Base-by-base conservation (phyloP, 2,113 vertebrate species). In the Triplophysa tibetana region DNA sequence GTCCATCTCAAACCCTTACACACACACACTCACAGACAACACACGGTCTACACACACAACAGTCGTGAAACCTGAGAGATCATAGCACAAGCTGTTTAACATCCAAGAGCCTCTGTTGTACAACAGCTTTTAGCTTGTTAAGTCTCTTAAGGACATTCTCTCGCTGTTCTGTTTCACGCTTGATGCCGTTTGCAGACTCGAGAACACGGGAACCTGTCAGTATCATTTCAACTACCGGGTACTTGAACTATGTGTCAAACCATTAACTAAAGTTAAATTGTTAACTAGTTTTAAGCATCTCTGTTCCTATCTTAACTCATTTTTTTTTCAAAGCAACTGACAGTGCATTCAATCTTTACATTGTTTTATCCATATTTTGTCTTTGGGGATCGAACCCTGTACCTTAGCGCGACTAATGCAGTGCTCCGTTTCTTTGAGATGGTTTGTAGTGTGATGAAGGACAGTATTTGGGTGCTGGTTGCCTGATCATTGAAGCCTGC, bases 31-130 rank as follows among this genome's bases (percentile, higher is more conserved):
- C 19, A n/a, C 9, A 12, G 11, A 50, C 45, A 50, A 10, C 29
- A 45, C 21, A 70, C 43, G 50, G 3, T 74, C 13, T 62, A 61
- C 38, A 62, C 54, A 2, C n/a, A 10, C 19, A 73, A 73, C 54
- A 73, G 41, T 63, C 62, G 72, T 75, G 72, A 75, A 75, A 75
- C 72, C 10, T 43, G 58, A 75, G 48, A 50, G 72, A 75, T 8
- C 14, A 63, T 63, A 48, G 62, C 58, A 45, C 72, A 45, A 48
- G 72, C 58, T 63, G 58, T 63, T 61, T n/a, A 43, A 24, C 58
- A 63, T 75, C 72, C 24, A 17, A 63, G 29, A 75, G 41, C 58
- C n/a, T 43, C 33, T 73, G 54, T 38, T 29, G 41, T 24, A 60
- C 70, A 60, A 73, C 54, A 60, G n/a, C 70, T 60, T 73, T 58